A percentile compares a stretch with the other conserved stretches of the same genome.
Evolutionary conservation across 2,113 vertebrate genomes (phyloP).

Genomic region (Thryonomys swinderianus): DNA sequence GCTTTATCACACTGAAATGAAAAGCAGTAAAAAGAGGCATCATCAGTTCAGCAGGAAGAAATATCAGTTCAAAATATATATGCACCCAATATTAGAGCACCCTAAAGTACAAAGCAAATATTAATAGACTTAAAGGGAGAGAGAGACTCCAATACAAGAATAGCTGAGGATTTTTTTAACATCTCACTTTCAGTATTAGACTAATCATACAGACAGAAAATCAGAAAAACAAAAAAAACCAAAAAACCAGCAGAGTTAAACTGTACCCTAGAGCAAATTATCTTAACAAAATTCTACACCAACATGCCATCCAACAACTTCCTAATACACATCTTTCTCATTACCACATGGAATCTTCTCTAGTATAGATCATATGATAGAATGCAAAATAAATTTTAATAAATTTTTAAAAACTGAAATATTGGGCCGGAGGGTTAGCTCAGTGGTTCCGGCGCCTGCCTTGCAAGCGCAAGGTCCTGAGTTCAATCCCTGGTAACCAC

Average conservation of each 20-base stretch:
- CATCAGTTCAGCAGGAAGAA: neutral
- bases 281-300: neutral
- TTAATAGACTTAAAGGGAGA: neutral
- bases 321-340: neutral
- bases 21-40: neutral
- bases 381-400: neutral
- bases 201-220: neutral
- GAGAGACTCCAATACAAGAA: neutral
- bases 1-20: neutral
- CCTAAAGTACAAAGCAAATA: neutral
- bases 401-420: too few relatives aligned
- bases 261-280: neutral
- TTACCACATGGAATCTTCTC: neutral
- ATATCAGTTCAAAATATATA: neutral
- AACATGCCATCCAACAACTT: neutral
- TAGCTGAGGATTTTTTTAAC: neutral
- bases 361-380: neutral
- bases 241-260: neutral
- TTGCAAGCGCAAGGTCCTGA: too few relatives aligned
- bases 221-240: neutral
- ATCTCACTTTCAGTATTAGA: neutral
- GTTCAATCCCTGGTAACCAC: too few relatives aligned
- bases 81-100: neutral
- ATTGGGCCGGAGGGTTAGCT: too few relatives aligned
- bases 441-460: too few relatives aligned